Base-by-base conservation (phyloP, 2,888 invertebrate species). In the Pediacus dermestoides region DNA sequence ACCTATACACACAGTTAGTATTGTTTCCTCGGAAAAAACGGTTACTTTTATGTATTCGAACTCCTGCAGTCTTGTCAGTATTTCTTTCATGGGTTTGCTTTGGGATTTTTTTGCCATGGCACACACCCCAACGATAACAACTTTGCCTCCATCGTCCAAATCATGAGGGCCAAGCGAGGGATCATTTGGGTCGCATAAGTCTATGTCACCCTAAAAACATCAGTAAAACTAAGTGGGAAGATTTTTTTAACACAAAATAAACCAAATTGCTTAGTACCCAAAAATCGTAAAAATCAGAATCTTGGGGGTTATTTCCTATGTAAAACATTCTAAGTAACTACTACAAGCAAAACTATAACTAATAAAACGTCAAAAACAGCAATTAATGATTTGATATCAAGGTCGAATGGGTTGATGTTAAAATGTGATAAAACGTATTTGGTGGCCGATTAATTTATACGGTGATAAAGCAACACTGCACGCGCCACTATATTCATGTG, bases 81-180 rank as follows among this genome's bases (percentile, higher is more conserved):
- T 99, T 72, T 97, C 97, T 65, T 89, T 89, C 99, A 99, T 99
- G 8, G 99, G 99, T 71, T 96, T 97, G 50, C 96, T 95, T 66
- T 93, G 90, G 21, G 96, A 94, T 72, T 99, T 99, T 73, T 99
- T 97, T 63, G 91, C 88, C 99, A 99, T 99, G 53, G 99, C 97
- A 76, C 99, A 99, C 42, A 99, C 88, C 46, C 99, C 99, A 58
- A 99, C 94, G 66, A 94, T 80, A 58, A 99, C 93, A 64, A 94
- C 90, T 70, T 91, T 91, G 59, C 85, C 86, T 66, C 74, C 78
- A 30, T 72, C 74, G 45, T 74, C 75, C 64, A 71, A 59, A 44
- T 72, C 74, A 50, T 67, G 67, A 42, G 60, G 53, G 38, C 67
- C 67, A 60, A 72, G 59, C 38, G 58, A 58, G 36, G 70, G 67